Evolutionary conservation across 2,797 vertebrate species (phyloP).

Genomic region (Myotis findleyi): DNA sequence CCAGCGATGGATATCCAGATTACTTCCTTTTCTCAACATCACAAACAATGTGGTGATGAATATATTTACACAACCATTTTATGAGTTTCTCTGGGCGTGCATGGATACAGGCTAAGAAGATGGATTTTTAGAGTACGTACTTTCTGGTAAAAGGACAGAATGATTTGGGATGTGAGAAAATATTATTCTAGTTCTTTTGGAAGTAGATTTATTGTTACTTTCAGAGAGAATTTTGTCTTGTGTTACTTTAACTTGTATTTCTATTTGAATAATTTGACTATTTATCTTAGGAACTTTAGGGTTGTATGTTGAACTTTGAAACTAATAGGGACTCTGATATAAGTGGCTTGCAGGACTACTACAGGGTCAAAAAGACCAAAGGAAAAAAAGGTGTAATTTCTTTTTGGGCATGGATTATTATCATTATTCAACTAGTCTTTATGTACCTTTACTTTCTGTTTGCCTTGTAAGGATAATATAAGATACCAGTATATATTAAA

Average conservation of each 20-base stretch:
- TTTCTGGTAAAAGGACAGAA: not conserved
- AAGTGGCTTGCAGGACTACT: not conserved
- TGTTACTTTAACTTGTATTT: not conserved
- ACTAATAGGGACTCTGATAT: not conserved
- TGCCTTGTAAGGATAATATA: not conserved
- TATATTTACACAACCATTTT: not conserved
- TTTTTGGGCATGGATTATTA: not conserved
- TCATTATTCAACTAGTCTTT: not conserved
- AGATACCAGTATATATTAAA: not conserved
- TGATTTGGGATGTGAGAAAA: not conserved
- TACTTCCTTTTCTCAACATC: not conserved
- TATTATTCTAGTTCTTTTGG: conserved; percentile 8
- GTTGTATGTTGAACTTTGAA: not conserved
- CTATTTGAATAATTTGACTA: not conserved
- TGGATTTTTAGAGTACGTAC: not conserved
- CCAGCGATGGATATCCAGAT: not conserved
- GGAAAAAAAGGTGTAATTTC: not conserved
- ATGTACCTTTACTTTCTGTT: not conserved
- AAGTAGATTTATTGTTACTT: not conserved
- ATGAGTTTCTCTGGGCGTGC: conserved; percentile 14
- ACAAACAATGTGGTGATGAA: not conserved
- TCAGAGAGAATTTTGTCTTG: not conserved
- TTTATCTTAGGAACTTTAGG: not conserved
- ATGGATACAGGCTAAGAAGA: not conserved
- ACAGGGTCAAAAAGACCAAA: not conserved